Evolutionary conservation across 2,113 vertebrate species (phyloP).

Genomic region (Centrocercus urophasianus): DNA sequence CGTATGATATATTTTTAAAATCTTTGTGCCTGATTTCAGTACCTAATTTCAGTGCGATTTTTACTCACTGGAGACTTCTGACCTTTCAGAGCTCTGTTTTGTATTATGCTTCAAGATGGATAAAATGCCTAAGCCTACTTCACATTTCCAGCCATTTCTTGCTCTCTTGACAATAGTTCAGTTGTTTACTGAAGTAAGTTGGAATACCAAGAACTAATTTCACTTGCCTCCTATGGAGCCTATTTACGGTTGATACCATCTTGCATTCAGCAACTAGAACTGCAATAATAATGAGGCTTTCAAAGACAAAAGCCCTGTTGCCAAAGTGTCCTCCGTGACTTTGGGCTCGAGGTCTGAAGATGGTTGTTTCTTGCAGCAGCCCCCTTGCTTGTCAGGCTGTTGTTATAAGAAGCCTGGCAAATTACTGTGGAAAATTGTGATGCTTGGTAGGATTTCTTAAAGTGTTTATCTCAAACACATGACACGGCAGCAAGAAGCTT

Average conservation of each 20-base stretch:
- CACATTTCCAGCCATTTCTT: not conserved
- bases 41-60: not conserved
- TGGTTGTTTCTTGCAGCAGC: not conserved
- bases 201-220: not conserved
- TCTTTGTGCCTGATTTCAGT: not conserved
- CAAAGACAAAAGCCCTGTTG: not conserved
- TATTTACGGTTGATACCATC: not conserved
- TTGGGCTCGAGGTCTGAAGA: not conserved
- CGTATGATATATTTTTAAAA: not conserved
- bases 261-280: not conserved
- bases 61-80: not conserved
- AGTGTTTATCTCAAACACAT: not conserved
- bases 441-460: not conserved
- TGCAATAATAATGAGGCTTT: not conserved
- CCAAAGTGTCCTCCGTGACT: not conserved
- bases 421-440: not conserved
- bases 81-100: not conserved
- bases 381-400: rapidly evolving
- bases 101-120: not conserved
- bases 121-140: not conserved
- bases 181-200: not conserved
- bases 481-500: not conserved
- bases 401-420: not conserved
- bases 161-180: not conserved
- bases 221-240: not conserved